phyloP scores from a whole-genome alignment of 2,888 invertebrate genomes.

The Atethmia centrago region DNA sequence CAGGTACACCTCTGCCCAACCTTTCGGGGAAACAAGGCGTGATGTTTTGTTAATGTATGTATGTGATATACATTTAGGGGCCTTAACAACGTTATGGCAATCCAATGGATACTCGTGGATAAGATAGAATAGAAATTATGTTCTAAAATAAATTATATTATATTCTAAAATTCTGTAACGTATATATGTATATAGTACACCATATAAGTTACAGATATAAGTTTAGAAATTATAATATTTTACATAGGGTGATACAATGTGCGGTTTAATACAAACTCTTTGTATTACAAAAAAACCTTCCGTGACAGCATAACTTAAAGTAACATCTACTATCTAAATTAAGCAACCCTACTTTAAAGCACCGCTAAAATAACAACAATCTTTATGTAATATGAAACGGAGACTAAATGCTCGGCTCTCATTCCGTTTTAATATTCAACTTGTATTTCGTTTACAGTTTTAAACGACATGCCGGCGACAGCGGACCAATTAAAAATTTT shows the following conservation, averaged over 20 bases:
- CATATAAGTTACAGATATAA: neutral
- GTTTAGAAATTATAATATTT: too few species aligned
- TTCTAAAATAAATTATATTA: too few species aligned
- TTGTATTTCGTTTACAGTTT: constrained; percentile 48
- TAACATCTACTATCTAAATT: neutral
- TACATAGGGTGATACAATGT: too few species aligned
- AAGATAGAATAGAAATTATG: too few species aligned
- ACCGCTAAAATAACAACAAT: constrained; percentile 47
- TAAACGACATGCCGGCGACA: constrained; percentile 38
- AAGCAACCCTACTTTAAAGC: constrained; percentile 48
- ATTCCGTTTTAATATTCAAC: constrained; percentile 60
- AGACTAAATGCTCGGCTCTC: constrained; percentile 46
- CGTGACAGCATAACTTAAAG: neutral
- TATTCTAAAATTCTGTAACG: too few species aligned
- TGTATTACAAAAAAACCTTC: neutral
- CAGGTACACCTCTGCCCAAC: too few species aligned
- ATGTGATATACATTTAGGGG: too few species aligned
- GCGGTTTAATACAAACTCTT: neutral
- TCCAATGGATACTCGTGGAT: neutral
- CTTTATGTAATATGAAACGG: constrained; percentile 53
- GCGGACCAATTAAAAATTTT: constrained; percentile 48
- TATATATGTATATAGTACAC: too few species aligned
- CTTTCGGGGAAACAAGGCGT: too few species aligned
- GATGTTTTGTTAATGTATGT: too few species aligned
- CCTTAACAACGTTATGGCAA: too few species aligned